These are phyloP conservation scores for Odontomachus brunneus DNA, from an alignment of 1,140 invertebrate species.

Conservation along the genomic window DNA sequence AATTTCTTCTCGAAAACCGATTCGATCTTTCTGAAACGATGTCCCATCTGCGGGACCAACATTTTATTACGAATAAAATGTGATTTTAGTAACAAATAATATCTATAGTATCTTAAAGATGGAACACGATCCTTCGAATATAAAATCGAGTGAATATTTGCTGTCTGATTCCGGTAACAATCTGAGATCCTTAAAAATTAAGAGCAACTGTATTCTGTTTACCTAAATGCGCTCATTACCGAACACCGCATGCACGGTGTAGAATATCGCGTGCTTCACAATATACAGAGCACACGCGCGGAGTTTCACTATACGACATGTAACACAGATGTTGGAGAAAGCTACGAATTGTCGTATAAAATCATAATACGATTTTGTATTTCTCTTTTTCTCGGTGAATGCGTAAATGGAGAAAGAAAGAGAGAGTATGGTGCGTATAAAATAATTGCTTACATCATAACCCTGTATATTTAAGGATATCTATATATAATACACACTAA, in stretches of 20 bases:
- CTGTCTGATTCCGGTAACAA: too few relatives aligned
- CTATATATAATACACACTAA: constrained; percentile 63
- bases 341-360: not conserved
- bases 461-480: constrained; percentile 59
- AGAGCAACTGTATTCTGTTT: not conserved
- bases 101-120: too few relatives aligned
- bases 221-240: constrained; percentile 12
- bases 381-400: constrained; percentile 31
- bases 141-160: too few relatives aligned
- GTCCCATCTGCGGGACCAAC: too few relatives aligned
- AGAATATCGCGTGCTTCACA: constrained; percentile 15
- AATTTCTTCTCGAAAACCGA: too few relatives aligned
- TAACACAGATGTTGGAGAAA: constrained; percentile 39
- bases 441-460: constrained; percentile 55
- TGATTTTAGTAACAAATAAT: too few relatives aligned
- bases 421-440: constrained; percentile 25
- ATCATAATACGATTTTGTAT: constrained; percentile 53
- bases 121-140: too few relatives aligned
- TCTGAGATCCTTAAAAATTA: too few relatives aligned
- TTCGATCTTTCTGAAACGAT: too few relatives aligned
- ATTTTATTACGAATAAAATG: too few relatives aligned
- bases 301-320: not conserved
- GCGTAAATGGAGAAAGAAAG: constrained; percentile 6
- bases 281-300: not conserved
- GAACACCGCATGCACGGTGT: constrained; percentile 4